These are phyloP conservation scores for Lasioglossum malachurum DNA, from an alignment of 2,888 invertebrate species.

Conservation along the genomic window DNA sequence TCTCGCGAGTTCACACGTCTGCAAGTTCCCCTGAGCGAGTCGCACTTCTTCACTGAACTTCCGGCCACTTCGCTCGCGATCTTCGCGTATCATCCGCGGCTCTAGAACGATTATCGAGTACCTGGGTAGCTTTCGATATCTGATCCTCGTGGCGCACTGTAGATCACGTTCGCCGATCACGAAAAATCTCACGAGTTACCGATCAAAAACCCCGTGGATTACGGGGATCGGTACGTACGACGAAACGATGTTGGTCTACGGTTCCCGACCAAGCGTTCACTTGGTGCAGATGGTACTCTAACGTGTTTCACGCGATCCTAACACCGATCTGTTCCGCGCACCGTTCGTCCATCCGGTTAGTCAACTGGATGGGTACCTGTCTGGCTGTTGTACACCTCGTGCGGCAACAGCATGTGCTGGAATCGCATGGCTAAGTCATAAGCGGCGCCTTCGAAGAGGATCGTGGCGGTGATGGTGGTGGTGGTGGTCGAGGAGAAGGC, in stretches of 20 bases:
- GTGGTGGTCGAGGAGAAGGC: slow-evolving; percentile 58
- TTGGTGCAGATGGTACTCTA: background rate
- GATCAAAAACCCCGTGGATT: background rate
- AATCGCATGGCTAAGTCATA: slow-evolving; percentile 82
- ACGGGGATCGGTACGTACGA: background rate
- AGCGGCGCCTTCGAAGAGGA: slow-evolving; percentile 75
- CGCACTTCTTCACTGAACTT: slow-evolving; percentile 69
- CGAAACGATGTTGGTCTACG: background rate
- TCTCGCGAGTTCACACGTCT: slow-evolving; percentile 50
- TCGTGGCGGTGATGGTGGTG: slow-evolving; percentile 50
- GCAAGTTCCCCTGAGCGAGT: slow-evolving; percentile 22
- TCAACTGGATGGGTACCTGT: slow-evolving; percentile 84
- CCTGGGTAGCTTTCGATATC: background rate
- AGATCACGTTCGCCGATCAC: background rate
- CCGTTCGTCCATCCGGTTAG: slow-evolving; percentile 82
- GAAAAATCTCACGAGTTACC: background rate
- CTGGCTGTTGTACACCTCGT: slow-evolving; percentile 79
- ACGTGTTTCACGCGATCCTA: slow-evolving; percentile 49
- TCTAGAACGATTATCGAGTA: background rate
- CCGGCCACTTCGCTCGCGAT: slow-evolving; percentile 36
- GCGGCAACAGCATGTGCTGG: slow-evolving; percentile 80
- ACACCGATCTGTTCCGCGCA: slow-evolving; percentile 67
- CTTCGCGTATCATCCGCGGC: background rate
- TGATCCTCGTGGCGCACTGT: background rate
- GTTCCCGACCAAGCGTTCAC: background rate